phyloP scores from a whole-genome alignment of 2,113 vertebrate genomes.

The Chaetorhynchus papuensis region DNA sequence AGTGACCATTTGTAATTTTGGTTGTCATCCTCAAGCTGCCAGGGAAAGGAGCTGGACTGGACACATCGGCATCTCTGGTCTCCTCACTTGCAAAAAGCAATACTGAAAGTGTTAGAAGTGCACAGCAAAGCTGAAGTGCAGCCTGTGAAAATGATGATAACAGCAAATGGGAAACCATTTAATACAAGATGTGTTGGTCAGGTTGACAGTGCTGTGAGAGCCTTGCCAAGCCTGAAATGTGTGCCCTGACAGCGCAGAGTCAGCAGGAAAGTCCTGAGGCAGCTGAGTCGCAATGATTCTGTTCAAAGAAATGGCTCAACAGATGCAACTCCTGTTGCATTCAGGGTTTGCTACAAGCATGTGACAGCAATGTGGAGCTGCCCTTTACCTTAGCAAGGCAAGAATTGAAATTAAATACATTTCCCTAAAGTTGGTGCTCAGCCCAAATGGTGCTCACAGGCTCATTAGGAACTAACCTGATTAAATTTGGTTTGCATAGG shows the following conservation, averaged over 20 bases:
- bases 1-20: background rate
- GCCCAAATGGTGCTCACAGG: background rate
- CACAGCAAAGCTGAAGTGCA: background rate
- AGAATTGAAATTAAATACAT: background rate
- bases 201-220: background rate
- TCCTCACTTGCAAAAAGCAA: background rate
- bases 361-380: background rate
- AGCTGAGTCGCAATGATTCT: background rate
- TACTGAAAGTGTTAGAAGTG: background rate
- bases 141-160: slow-evolving; percentile 27
- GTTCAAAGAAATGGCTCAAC: background rate
- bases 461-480: background rate
- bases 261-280: background rate
- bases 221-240: background rate
- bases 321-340: background rate
- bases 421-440: background rate
- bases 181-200: background rate
- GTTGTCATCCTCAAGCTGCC: background rate
- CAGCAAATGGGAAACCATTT: slow-evolving; percentile 29
- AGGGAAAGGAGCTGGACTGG: background rate
- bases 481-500: background rate
- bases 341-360: background rate
- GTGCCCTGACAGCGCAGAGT: background rate
- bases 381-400: background rate
- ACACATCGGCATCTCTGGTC: background rate